Evolutionary conservation across 2,113 vertebrate species (phyloP), one percentile per base, ranked within the genome.

Genomic region (Tympanuchus pallidicinctus): DNA sequence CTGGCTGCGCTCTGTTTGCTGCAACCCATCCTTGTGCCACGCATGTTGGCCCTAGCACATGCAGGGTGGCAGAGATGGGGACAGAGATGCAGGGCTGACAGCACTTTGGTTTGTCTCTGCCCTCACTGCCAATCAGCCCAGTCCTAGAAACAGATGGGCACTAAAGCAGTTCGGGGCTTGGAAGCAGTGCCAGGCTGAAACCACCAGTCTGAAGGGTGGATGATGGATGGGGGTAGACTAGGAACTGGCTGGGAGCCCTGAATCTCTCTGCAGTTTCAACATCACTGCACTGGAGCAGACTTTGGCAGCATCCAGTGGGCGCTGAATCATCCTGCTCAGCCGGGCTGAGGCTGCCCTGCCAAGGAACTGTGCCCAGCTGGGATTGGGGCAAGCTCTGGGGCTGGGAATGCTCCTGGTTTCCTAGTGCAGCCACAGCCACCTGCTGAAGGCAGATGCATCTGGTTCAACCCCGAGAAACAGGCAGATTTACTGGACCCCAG

Each of bases 261-360:
- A 91, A 38, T 65, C 87, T 50, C 48, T 91, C 73, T 89, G 45
- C 40, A 24, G 56, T 59, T 80, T 42, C 84, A 60, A 56, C 24
- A 89, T 28, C 2, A 1, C 36, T 3, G 2, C 9, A 2, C 52
- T 40, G 27, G 71, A 74, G 57, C 25, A 88, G 63, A 28, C 59
- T 73, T 91, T 89, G 92, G 85, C 92, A 95, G 88, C 48, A 25
- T 66, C 59, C 36, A 47, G 14, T 0, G 0, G 71, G 52, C 2
- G 48, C 93, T 92, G 95, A 95, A 79, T 94, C 94, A 95, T 94
- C 22, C 75, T 73, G 40, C 89, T 72, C 40, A n/a, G 78, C 61
- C 78, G 64, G 28, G 38, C 18, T 43, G 28, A 71, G 30, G 20
- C 40, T 0, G 1, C 27, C 4, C 4, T 63, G 73, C 76, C 45